A percentile compares a stretch with the other conserved stretches of the same genome.
phyloP scores from a whole-genome alignment of 2,888 invertebrate species.

The Flexamia atlantica region DNA sequence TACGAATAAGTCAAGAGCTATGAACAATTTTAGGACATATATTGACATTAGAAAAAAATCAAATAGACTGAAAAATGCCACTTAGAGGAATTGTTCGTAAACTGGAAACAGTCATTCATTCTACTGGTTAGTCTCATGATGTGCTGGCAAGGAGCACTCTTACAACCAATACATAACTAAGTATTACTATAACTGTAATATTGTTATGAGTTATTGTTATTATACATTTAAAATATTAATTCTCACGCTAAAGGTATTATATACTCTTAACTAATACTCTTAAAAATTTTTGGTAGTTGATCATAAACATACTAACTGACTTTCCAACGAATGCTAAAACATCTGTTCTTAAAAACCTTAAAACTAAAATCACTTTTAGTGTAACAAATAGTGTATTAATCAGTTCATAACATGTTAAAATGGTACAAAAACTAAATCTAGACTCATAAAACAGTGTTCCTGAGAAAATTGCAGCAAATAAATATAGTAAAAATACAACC shows the following conservation, averaged over 20 bases:
- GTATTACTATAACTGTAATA: no score
- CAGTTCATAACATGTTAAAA: neutral
- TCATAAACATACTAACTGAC: neutral
- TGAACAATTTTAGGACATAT: no score
- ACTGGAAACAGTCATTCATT: no score
- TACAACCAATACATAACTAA: neutral
- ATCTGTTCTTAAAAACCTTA: neutral
- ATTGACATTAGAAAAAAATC: no score
- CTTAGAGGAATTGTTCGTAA: no score
- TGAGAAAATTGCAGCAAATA: no score
- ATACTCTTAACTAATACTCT: neutral
- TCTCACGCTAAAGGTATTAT: neutral
- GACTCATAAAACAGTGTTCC: no score
- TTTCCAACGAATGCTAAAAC: neutral
- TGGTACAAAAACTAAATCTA: neutral
- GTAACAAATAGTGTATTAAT: neutral
- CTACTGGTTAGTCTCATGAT: neutral
- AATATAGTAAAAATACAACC: no score
- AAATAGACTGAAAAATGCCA: no score
- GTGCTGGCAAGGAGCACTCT: neutral
- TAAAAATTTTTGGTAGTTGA: conserved; percentile 10
- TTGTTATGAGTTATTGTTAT: neutral
- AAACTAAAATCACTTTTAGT: conserved; percentile 34
- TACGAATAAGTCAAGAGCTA: no score
- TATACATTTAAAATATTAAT: neutral